Base-by-base conservation (phyloP, 2,888 invertebrate species). In the Drosophila vallismaia region DNA sequence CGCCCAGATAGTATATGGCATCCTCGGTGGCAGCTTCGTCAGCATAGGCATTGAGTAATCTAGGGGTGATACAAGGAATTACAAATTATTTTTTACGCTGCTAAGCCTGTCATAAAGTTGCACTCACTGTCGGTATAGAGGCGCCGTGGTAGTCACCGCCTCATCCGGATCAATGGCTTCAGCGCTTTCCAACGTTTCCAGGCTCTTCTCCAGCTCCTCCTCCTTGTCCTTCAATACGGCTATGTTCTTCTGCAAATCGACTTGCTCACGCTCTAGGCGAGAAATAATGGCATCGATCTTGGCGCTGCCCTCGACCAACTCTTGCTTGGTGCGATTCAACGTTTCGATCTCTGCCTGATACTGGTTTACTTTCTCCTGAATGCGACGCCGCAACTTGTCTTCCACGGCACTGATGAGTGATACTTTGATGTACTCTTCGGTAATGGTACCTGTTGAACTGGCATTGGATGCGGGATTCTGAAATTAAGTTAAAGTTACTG, bases 1-100 rank as follows among this genome's bases (percentile, higher is more conserved):
- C 98, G 7, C 98, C 98, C 92, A 99, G 95, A 91, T 98, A 98
- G 91, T 99, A 99, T 89, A 99, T 98, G 70, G 98, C 97, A 93
- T 99, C 99, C 93, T 99, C 99, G 55, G 97, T 94, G 12, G 99
- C 98, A 72, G 99, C 98, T 93, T 99, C 99, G 92, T 99, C 98
- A 52, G 98, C 98, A 93, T 97, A 99, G 45, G 98, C 96, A 92
- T 96, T 97, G 70, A 99, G 92, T 88, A 99, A 94, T 90, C 96
- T 96, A 86, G 1, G 1, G 7, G 5, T 1, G 14, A 14, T 14
- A 7, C 1, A 38, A n/a, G 6, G 1, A 4, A 12, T 12, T 5
- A 1, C 2, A 40, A 36, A 14, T 4, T 14, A 1, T 14, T 12
- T 12, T 3, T 1, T 8, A 14, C 28, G 12, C 8, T 9, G 7